Evolutionary conservation across 1,140 invertebrate genomes (phyloP).

Genomic region (Chymomyza costata): DNA sequence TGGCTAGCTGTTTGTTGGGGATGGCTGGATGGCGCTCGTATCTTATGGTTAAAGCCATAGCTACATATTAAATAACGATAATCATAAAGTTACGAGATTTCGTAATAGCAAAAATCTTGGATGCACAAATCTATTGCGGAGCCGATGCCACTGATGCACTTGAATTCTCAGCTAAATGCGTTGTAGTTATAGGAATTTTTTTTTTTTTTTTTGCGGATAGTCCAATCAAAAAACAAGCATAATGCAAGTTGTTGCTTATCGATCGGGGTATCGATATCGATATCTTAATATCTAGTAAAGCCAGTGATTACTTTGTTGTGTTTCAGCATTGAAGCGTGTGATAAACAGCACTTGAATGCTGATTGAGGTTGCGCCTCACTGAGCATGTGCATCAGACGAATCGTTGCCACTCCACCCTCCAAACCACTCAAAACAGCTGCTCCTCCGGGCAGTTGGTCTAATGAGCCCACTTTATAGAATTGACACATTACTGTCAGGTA

Average conservation of each 20-base stretch:
- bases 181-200: slow-evolving; percentile 45
- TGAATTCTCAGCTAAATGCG: slow-evolving; percentile 60
- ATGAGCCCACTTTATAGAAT: slow-evolving; percentile 70
- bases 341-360: slow-evolving; percentile 57
- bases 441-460: slow-evolving; percentile 36
- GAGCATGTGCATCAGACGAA: background rate
- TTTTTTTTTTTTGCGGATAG: too few relatives aligned
- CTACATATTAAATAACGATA: slow-evolving; percentile 64
- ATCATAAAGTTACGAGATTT: slow-evolving; percentile 54
- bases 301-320: too few relatives aligned
- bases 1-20: background rate
- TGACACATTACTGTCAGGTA: slow-evolving; percentile 71
- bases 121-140: slow-evolving; percentile 7
- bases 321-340: slow-evolving; percentile 67
- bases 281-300: too few relatives aligned
- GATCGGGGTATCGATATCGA: background rate
- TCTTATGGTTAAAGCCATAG: slow-evolving; percentile 9
- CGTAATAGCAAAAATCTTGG: slow-evolving; percentile 54
- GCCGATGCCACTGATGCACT: slow-evolving; percentile 26
- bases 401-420: background rate
- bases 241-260: background rate
- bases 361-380: slow-evolving; percentile 26
- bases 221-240: too few relatives aligned
- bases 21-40: slow-evolving; percentile 20
- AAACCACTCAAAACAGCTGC: slow-evolving; percentile 5